A percentile compares a stretch with the other conserved stretches of the same genome.
Evolutionary conservation across 2,797 vertebrate species (phyloP).

Genomic region (Psittacula derbiana): DNA sequence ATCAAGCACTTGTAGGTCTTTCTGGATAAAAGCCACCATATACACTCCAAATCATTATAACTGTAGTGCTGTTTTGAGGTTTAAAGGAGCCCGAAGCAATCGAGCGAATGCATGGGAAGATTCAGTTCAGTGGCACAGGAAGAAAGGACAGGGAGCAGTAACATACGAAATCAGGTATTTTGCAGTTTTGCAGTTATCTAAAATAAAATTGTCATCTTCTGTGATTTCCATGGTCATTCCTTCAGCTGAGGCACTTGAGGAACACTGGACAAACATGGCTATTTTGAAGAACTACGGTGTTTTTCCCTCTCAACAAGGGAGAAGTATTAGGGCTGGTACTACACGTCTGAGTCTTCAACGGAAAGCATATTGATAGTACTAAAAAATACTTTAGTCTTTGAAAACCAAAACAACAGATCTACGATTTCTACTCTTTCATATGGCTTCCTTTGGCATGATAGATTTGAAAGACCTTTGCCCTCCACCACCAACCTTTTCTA

Average conservation of each 20-base stretch:
- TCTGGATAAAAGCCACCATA: background rate
- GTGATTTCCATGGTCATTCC: background rate
- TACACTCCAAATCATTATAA: background rate
- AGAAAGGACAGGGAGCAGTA: background rate
- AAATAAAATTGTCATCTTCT: background rate
- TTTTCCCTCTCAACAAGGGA: background rate
- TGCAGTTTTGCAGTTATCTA: background rate
- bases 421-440: background rate
- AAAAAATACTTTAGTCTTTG: background rate
- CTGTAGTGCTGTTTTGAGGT: background rate
- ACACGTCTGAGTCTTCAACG: background rate
- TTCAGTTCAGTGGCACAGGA: background rate
- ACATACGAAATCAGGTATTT: background rate
- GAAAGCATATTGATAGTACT: background rate
- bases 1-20: background rate
- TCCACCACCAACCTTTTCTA: fast-evolving
- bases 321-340: background rate
- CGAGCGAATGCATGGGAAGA: background rate
- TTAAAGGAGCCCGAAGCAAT: background rate
- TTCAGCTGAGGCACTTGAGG: background rate
- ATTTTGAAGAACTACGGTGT: fast-evolving
- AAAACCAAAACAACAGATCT: background rate
- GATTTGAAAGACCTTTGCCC: background rate
- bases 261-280: background rate
- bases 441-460: background rate